A percentile compares a stretch with the other conserved stretches of the same genome.
phyloP scores from a whole-genome alignment of 2,888 invertebrate species.

The Elegia similella region DNA sequence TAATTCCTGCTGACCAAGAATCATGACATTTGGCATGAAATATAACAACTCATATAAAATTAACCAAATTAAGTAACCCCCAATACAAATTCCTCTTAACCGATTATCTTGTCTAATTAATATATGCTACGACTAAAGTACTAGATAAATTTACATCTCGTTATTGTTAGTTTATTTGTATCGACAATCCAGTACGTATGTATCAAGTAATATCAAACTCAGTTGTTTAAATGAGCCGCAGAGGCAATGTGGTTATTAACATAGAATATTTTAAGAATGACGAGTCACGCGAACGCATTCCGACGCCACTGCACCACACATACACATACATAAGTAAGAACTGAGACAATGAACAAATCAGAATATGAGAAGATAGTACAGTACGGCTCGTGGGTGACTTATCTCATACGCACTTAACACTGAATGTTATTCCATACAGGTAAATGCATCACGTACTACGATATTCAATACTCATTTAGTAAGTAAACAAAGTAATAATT shows the following conservation, averaged over 20 bases:
- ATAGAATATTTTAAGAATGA: constrained; percentile 16
- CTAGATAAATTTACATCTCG: no score
- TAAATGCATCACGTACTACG: neutral
- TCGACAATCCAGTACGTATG: neutral
- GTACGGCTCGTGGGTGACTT: neutral
- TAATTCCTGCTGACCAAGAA: no score
- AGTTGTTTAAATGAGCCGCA: constrained; percentile 7
- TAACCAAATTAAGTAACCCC: no score
- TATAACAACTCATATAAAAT: no score
- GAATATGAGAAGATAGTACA: neutral
- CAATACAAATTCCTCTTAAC: no score
- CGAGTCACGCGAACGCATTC: constrained; percentile 16
- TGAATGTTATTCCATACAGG: neutral
- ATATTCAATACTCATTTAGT: no score
- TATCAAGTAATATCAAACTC: constrained; percentile 9
- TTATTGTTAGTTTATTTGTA: no score
- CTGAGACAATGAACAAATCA: constrained; percentile 9
- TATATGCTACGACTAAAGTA: no score
- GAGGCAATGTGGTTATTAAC: constrained; percentile 15
- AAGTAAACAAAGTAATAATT: no score
- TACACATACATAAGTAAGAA: neutral
- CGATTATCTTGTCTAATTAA: no score
- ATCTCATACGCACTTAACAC: neutral
- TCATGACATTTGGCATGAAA: no score
- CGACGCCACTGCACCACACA: constrained; percentile 1